A percentile compares a stretch with the other conserved stretches of the same genome.
Conservation (phyloP, 2,113 vertebrate species). For the Columba janthina region DNA sequence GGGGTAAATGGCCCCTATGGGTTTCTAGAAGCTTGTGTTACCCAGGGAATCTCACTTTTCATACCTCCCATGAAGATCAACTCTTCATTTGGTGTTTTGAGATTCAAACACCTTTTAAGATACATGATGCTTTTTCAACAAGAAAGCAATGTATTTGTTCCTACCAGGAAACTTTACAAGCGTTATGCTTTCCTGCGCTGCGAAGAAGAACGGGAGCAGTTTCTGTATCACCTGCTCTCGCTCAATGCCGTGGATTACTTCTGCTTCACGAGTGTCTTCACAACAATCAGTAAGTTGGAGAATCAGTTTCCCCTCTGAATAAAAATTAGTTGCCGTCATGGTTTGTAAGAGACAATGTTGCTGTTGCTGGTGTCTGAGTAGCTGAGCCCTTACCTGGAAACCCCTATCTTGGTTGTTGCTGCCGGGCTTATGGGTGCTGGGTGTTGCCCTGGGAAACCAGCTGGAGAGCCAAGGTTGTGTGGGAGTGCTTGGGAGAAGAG, state of each 20-base stretch:
- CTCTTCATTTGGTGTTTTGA: background rate
- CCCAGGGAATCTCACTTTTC: background rate
- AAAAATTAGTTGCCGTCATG: background rate
- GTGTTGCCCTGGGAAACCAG: slow-evolving; percentile 16
- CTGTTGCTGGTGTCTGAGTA: background rate
- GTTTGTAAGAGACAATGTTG: background rate
- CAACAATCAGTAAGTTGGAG: slow-evolving; percentile 86
- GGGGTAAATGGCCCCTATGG: fast-evolving
- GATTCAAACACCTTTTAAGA: background rate
- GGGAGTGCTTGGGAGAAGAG: background rate
- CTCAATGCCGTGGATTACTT: slow-evolving; percentile 98
- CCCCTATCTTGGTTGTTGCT: background rate
- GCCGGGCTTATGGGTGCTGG: background rate
- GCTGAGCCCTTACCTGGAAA: background rate
- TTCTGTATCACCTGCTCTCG: slow-evolving; percentile 94
- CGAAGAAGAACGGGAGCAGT: slow-evolving; percentile 96
- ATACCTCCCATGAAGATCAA: background rate
- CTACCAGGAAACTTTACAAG: slow-evolving; percentile 92
- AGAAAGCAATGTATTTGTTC: background rate
- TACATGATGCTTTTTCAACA: background rate
- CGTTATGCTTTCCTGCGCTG: slow-evolving; percentile 94
- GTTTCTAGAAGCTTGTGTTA: background rate
- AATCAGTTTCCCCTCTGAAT: background rate
- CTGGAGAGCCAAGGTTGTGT: background rate
- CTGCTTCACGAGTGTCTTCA: slow-evolving; percentile 97